Conservation (phyloP, 1,140 invertebrate species). For the Dreissena rostriformis region DNA sequence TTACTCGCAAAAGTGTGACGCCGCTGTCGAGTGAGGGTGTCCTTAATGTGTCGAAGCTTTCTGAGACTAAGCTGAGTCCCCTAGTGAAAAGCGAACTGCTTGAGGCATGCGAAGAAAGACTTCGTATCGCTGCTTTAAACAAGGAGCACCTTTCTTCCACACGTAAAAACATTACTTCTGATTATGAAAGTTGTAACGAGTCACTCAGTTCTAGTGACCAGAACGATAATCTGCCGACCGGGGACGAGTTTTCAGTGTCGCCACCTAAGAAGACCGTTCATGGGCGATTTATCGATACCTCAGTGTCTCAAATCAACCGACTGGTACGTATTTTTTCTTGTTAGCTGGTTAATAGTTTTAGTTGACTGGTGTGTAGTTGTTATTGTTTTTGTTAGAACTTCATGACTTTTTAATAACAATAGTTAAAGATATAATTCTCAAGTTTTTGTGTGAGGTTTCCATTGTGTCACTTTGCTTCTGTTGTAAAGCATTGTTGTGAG, state of each 20-base stretch:
- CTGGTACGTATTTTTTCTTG: slow-evolving; percentile 57
- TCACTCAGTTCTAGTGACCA: slow-evolving; percentile 81
- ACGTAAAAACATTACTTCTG: slow-evolving; percentile 80
- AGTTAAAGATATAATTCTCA: no score
- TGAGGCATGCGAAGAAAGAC: slow-evolving; percentile 45
- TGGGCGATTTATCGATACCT: slow-evolving; percentile 17
- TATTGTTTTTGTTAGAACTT: no score
- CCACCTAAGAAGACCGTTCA: slow-evolving; percentile 38
- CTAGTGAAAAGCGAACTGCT: slow-evolving; percentile 46
- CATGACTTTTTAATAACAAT: no score
- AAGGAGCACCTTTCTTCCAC: slow-evolving; percentile 53
- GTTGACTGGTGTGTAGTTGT: no score
- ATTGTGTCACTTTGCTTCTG: no score
- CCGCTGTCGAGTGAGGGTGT: slow-evolving; percentile 28
- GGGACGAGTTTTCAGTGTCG: slow-evolving; percentile 64
- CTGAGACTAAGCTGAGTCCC: slow-evolving; percentile 44
- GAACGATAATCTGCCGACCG: slow-evolving; percentile 73
- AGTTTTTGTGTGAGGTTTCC: no score
- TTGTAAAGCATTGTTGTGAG: no score
- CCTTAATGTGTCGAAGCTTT: not conserved
- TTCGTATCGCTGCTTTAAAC: slow-evolving; percentile 34
- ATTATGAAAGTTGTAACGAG: slow-evolving; percentile 82
- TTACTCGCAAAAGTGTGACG: slow-evolving; percentile 60
- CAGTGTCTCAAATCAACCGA: slow-evolving; percentile 42
- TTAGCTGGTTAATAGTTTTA: no score